A percentile compares a stretch with the other conserved stretches of the same genome.
phyloP scores from a whole-genome alignment of 2,113 vertebrate species.

The Catharus fuscescens region DNA sequence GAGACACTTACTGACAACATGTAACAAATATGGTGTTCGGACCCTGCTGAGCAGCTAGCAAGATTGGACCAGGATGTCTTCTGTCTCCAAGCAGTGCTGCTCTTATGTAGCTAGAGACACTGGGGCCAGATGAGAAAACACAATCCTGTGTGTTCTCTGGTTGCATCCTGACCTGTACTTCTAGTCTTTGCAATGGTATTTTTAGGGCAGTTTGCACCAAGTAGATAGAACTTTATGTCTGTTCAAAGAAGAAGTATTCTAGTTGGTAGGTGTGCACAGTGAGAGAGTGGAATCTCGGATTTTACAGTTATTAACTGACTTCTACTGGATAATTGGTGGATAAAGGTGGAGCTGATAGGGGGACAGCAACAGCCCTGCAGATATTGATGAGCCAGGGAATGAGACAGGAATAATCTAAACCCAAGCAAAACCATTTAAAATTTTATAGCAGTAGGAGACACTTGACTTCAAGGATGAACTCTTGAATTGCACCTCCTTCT shows the following conservation, averaged over 20 bases:
- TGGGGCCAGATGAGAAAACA: not conserved
- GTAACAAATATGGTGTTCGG: not conserved
- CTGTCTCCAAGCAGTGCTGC: not conserved
- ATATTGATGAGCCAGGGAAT: not conserved
- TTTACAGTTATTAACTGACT: not conserved
- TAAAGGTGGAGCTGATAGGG: not conserved
- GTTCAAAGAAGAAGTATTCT: not conserved
- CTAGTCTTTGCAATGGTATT: not conserved
- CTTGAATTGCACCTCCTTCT: not conserved
- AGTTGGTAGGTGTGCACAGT: not conserved
- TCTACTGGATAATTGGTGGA: not conserved
- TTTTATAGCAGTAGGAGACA: not conserved
- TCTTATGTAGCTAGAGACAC: not conserved
- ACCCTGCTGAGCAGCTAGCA: not conserved
- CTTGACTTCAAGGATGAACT: not conserved
- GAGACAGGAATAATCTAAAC: not conserved
- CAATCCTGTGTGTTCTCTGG: not conserved
- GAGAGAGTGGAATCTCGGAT: not conserved
- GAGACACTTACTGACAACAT: not conserved
- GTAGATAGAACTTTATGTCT: not conserved
- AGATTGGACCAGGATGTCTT: not conserved
- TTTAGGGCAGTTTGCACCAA: not conserved
- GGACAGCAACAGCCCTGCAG: not conserved
- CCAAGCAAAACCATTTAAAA: not conserved
- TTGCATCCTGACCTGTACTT: not conserved